Evolutionary conservation across 2,888 invertebrate genomes (phyloP).

Genomic region (Galeruca laticollis): DNA sequence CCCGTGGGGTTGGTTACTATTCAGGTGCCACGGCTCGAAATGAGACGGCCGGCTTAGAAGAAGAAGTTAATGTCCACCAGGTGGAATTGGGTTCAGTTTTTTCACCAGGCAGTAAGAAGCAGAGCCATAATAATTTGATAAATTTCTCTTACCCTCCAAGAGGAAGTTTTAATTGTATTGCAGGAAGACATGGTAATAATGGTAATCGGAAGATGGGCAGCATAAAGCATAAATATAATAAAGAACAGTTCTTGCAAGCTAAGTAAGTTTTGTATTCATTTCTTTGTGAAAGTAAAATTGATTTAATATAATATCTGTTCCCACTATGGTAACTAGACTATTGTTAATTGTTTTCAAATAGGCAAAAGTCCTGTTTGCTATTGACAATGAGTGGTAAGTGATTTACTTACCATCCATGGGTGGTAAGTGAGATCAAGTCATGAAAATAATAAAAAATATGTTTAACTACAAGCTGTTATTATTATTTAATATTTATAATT

Average conservation of each 20-base stretch:
- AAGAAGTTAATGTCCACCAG: conserved; percentile 65
- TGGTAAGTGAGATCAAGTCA: too few species aligned
- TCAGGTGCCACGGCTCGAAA: conserved; percentile 72
- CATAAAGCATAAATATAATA: conserved; percentile 83
- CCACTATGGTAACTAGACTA: too few species aligned
- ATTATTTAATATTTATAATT: too few species aligned
- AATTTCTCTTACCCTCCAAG: conserved; percentile 84
- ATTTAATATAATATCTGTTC: too few species aligned
- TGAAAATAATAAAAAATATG: too few species aligned
- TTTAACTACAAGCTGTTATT: too few species aligned
- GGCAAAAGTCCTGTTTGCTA: too few species aligned
- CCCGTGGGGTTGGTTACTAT: conserved; percentile 72
- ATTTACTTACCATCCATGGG: too few species aligned
- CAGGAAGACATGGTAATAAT: conserved; percentile 40
- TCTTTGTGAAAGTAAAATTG: neutral
- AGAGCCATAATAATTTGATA: conserved; percentile 92
- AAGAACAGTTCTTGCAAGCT: conserved; percentile 94
- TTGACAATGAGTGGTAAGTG: too few species aligned
- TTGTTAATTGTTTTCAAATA: too few species aligned
- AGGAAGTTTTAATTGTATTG: conserved; percentile 41
- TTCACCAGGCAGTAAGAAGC: conserved; percentile 88
- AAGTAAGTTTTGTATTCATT: conserved; percentile 74
- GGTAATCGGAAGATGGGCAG: conserved; percentile 66
- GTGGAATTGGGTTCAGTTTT: conserved; percentile 87
- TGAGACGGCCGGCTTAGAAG: conserved; percentile 76